Conservation (phyloP, 1,140 invertebrate genomes). For the Drosophila pandora region DNA sequence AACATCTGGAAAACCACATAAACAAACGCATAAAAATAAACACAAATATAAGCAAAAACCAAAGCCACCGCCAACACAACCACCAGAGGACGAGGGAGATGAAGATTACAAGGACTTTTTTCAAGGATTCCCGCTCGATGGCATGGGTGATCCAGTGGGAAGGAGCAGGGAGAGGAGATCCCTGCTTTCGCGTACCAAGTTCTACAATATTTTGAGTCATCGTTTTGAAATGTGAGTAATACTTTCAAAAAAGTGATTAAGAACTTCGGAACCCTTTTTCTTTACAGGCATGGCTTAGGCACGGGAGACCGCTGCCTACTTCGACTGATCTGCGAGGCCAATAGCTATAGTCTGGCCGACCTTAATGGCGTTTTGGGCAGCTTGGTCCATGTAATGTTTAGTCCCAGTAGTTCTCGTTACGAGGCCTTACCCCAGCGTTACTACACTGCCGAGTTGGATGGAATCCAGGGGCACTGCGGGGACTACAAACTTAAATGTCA, state of each 20-base stretch:
- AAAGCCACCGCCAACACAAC: conserved; percentile 19
- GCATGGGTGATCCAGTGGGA: conserved; percentile 17
- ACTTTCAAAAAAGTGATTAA: not conserved
- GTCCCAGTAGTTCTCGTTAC: conserved; percentile 85
- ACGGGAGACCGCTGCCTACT: conserved; percentile 59
- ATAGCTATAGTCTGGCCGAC: conserved; percentile 52
- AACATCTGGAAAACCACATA: conserved; percentile 7
- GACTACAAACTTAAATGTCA: conserved; percentile 69
- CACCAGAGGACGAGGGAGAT: conserved; percentile 12
- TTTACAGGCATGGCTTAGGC: conserved; percentile 61
- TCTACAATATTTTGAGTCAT: conserved; percentile 62
- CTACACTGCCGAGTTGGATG: conserved; percentile 85
- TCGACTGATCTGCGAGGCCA: conserved; percentile 77
- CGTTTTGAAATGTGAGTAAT: conserved; percentile 64
- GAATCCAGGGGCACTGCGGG: conserved; percentile 66
- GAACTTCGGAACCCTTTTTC: not conserved
- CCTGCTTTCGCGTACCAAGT: conserved; percentile 57
- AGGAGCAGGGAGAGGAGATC: conserved; percentile 27
- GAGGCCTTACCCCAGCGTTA: conserved; percentile 85
- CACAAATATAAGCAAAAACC: conserved; percentile 30
- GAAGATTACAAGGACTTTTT: conserved; percentile 65
- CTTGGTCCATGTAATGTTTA: conserved; percentile 82
- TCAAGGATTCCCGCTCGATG: conserved; percentile 42
- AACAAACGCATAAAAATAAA: conserved; percentile 36
- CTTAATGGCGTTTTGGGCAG: conserved; percentile 72